Conservation (phyloP, 2,888 invertebrate species). For the Hydropsyche betteni region DNA sequence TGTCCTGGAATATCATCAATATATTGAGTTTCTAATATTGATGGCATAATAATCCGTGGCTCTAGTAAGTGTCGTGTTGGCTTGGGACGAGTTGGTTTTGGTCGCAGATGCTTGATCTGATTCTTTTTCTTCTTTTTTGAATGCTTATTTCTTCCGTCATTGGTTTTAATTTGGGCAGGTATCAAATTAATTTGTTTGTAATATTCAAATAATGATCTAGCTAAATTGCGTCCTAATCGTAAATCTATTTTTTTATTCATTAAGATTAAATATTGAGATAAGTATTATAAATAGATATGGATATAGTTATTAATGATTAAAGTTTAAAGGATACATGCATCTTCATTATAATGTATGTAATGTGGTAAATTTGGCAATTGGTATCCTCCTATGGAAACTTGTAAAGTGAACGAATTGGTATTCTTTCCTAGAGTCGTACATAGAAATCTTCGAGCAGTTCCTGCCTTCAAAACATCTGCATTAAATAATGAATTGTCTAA, state of each 20-base stretch:
- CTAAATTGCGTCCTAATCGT: constrained; percentile 49
- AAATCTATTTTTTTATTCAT: constrained; percentile 41
- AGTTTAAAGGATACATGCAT: constrained; percentile 87
- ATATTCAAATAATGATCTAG: constrained; percentile 50
- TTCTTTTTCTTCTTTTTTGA: constrained; percentile 24
- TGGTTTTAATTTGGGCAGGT: constrained; percentile 35
- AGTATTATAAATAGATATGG: neutral
- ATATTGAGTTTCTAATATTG: constrained; percentile 45
- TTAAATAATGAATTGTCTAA: constrained; percentile 90
- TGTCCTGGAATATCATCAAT: constrained; percentile 27
- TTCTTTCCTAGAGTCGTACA: constrained; percentile 78
- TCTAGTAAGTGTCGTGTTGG: constrained; percentile 44
- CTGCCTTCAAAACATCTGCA: constrained; percentile 84
- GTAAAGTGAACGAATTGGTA: constrained; percentile 88
- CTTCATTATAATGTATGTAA: constrained; percentile 89
- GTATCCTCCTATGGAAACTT: constrained; percentile 93
- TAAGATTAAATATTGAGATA: neutral
- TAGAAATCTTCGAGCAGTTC: constrained; percentile 86
- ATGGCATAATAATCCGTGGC: constrained; percentile 46
- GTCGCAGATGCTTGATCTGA: constrained; percentile 41
- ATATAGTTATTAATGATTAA: neutral
- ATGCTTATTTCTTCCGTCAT: constrained; percentile 40
- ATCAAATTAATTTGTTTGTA: constrained; percentile 49
- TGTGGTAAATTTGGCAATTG: constrained; percentile 74
- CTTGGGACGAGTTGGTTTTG: constrained; percentile 43